Evolutionary conservation across 2,797 vertebrate species (phyloP).

Genomic region (Aotus griseimembra): DNA sequence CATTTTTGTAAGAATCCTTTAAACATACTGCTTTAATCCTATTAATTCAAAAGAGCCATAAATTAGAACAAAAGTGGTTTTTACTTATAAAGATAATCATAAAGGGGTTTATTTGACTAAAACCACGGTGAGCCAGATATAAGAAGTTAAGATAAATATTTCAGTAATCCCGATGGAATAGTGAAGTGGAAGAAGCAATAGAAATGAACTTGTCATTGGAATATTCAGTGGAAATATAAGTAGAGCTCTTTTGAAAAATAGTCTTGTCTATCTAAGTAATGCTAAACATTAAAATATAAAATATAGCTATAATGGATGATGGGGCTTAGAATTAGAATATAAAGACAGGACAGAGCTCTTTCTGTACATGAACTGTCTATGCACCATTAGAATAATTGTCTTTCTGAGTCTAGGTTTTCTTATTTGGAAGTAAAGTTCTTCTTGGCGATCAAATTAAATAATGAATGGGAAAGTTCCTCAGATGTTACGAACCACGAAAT

Average conservation of each 20-base stretch:
- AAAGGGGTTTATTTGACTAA: constrained; percentile 26
- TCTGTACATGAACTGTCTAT: not conserved
- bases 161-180: constrained; percentile 19
- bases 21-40: not conserved
- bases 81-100: not conserved
- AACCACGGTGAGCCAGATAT: not conserved
- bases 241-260: not conserved
- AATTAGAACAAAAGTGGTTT: constrained; percentile 33
- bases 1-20: constrained; percentile 17
- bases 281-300: not conserved
- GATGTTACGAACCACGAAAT: not conserved
- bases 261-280: not conserved
- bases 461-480: not conserved
- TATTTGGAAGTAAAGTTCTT: not conserved
- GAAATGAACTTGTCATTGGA: not conserved
- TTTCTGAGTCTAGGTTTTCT: not conserved
- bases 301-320: not conserved
- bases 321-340: not conserved
- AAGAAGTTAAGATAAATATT: not conserved
- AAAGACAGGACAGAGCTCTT: not conserved
- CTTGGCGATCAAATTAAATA: not conserved
- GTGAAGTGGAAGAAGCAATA: not conserved
- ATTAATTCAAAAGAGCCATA: constrained; percentile 5
- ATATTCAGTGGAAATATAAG: not conserved
- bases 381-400: not conserved